Base-by-base conservation (phyloP, 2,888 invertebrate genomes). In the Polyommatus iphigenia region DNA sequence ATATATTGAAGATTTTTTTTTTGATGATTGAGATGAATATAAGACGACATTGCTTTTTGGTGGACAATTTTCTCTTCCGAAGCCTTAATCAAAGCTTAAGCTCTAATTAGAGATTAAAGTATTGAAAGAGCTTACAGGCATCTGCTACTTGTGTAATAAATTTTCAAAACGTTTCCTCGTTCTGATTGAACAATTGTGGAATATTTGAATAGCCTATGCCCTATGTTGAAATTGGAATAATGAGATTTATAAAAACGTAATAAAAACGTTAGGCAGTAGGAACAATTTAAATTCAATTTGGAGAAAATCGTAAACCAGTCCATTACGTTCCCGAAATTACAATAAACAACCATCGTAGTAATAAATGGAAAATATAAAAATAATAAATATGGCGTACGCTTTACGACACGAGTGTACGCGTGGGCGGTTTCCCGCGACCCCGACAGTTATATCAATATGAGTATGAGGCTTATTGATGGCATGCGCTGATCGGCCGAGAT, bases 401-500 rank as follows among this genome's bases (percentile, higher is more conserved):
- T 81, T 81, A 85, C 80, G 77, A 18, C 73, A 79, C 81, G 86
- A 84, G 71, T 83, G 86, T 88, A 84, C 83, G 90, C 89, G 91
- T 91, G 89, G 91, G 91, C 88, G 90, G 84, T 89, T 87, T 90
- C 90, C 87, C 90, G 85, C 86, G 87, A 85, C 87, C 85, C 87
- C 85, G 86, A 92, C 92, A 91, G 92, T 92, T 92, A 92, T 91
- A 89, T 87, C 90, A 92, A 92, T 89, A 91, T 86, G 82, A 83
- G 83, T 89, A 91, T 86, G 82, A 83, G 83, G 85, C 77, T 80
- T 81, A 82, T 82, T 82, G 81, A 83, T 83, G 82, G 80, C 80
- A 83, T 83, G 81, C 82, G 76, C 62, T 80, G 80, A 81, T 82
- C 76, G 80, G 24, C 72, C 29, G 71, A 57, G 59, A 77, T 77